phyloP scores from a whole-genome alignment of 2,797 vertebrate genomes.

The Pseudopleuronectes americanus region DNA sequence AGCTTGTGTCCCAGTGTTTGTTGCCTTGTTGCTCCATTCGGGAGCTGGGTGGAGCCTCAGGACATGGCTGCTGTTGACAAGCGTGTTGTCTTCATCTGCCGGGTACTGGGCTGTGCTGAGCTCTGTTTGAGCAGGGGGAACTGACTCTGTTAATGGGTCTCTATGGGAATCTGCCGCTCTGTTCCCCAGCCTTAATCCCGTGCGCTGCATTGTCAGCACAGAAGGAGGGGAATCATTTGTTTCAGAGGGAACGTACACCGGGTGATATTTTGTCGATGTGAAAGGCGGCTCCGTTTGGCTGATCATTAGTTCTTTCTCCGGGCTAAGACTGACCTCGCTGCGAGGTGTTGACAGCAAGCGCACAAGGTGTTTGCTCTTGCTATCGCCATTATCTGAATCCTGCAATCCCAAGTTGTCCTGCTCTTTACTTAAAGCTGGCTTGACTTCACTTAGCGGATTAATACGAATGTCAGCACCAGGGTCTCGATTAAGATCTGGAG shows the following conservation, averaged over 20 bases:
- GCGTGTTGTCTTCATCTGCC: slow-evolving; percentile 68
- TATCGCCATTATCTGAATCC: slow-evolving; percentile 42
- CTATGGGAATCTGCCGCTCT: slow-evolving; percentile 69
- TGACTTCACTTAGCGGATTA: slow-evolving; percentile 61
- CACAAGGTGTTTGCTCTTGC: slow-evolving; percentile 71
- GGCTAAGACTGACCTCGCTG: slow-evolving; percentile 68
- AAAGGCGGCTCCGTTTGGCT: slow-evolving; percentile 72
- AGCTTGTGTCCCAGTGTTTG: slow-evolving; percentile 65
- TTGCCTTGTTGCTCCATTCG: slow-evolving; percentile 63
- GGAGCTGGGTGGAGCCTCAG: slow-evolving; percentile 82
- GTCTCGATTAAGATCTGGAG: slow-evolving; percentile 67
- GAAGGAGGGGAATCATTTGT: slow-evolving; percentile 68
- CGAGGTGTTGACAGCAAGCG: slow-evolving; percentile 70
- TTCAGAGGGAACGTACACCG: slow-evolving; percentile 57
- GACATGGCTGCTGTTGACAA: slow-evolving; percentile 81
- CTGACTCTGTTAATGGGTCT: slow-evolving; percentile 74
- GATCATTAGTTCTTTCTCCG: slow-evolving; percentile 56
- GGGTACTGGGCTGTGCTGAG: slow-evolving; percentile 72
- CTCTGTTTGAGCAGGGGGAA: slow-evolving; percentile 66
- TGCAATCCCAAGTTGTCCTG: slow-evolving; percentile 56
- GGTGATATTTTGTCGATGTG: slow-evolving; percentile 69
- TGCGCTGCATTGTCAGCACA: slow-evolving; percentile 72
- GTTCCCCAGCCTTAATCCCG: slow-evolving; percentile 63
- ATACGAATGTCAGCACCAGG: slow-evolving; percentile 49
- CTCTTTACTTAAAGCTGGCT: slow-evolving; percentile 55